These are phyloP conservation scores for Danio aesculapii DNA, from an alignment of 2,797 vertebrate species.

Conservation along the genomic window DNA sequence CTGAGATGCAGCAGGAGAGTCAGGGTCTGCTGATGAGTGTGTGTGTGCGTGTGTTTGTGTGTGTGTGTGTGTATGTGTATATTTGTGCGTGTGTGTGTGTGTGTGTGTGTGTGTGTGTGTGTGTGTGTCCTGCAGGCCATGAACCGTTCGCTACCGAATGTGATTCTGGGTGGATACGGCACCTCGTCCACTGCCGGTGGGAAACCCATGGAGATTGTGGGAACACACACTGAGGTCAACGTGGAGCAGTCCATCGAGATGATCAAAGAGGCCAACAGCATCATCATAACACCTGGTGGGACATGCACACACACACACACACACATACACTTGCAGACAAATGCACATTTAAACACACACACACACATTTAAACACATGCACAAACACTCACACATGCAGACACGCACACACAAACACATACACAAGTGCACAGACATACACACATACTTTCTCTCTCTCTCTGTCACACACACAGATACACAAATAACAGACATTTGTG, in stretches of 20 bases:
- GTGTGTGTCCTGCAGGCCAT: constrained; percentile 82
- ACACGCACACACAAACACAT: too few relatives aligned
- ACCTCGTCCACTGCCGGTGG: constrained; percentile 94
- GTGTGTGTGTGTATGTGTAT: not conserved
- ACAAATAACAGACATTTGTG: too few relatives aligned
- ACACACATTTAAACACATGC: not conserved
- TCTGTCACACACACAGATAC: too few relatives aligned
- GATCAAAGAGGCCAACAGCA: constrained; percentile 92
- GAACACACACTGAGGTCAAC: constrained; percentile 97
- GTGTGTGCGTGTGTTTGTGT: not conserved
- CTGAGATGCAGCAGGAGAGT: too few relatives aligned
- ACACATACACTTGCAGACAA: too few relatives aligned
- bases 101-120: not conserved
- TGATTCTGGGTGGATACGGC: constrained; percentile 97
- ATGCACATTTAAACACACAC: too few relatives aligned
- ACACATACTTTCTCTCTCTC: too few relatives aligned
- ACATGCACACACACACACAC: too few relatives aligned
- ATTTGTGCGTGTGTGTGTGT: not conserved
- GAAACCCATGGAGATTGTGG: constrained; percentile 97
- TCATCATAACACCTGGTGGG: constrained; percentile 82
- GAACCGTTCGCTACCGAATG: constrained; percentile 95
- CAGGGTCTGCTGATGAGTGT: not conserved
- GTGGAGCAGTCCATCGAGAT: constrained; percentile 92
- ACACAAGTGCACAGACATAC: not conserved
- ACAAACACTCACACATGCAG: not conserved